Conservation (phyloP, 1,140 invertebrate genomes). For the Heterodera schachtii region DNA sequence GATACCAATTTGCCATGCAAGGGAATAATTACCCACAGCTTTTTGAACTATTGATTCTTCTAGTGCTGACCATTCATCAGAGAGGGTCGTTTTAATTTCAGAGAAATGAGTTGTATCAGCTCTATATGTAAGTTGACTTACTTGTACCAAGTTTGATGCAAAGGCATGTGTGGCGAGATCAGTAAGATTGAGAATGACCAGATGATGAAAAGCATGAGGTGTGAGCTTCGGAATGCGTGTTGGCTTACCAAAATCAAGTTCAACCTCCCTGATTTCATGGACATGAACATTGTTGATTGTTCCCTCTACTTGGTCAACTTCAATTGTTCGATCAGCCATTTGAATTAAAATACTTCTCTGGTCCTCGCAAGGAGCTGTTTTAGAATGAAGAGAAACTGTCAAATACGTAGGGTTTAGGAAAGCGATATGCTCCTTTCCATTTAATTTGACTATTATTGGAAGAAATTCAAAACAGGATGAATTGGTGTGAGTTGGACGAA, state of each 20-base stretch:
- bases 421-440: background rate
- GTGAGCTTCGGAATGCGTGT: background rate
- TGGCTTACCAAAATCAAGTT: background rate
- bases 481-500: background rate
- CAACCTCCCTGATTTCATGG: background rate
- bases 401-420: background rate
- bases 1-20: too few relatives aligned
- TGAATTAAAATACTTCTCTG: background rate
- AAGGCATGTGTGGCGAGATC: background rate
- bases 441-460: background rate
- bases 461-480: conserved; percentile 3
- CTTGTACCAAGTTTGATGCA: background rate
- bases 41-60: background rate
- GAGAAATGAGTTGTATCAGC: background rate
- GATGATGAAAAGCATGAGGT: background rate
- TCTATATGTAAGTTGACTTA: background rate
- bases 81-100: background rate
- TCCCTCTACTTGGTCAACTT: conserved; percentile 1
- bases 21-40: too few relatives aligned
- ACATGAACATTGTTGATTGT: background rate
- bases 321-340: background rate
- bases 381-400: background rate
- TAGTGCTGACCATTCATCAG: conserved; percentile 3
- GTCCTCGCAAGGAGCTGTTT: conserved; percentile 3
- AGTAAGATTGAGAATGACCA: background rate